Evolutionary conservation across 2,797 vertebrate species (phyloP).

Genomic region (Notoglanidium macrostoma): DNA sequence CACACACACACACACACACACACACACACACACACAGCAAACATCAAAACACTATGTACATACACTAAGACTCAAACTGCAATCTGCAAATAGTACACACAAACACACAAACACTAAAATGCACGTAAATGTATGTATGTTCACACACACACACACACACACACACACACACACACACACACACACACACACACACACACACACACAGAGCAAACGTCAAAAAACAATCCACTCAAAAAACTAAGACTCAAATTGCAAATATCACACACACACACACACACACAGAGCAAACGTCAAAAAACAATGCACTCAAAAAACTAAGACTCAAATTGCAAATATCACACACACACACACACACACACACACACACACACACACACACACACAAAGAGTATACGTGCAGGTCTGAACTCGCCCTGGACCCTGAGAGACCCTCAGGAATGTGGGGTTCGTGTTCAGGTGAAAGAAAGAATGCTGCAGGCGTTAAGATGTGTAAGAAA

Average conservation of each 20-base stretch:
- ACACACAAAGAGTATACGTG: background rate
- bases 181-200: background rate
- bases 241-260: background rate
- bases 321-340: background rate
- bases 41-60: background rate
- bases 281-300: background rate
- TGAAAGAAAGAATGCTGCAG: slow-evolving; percentile 6
- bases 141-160: background rate
- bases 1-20: slow-evolving; percentile 2
- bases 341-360: slow-evolving; percentile 1
- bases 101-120: background rate
- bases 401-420: slow-evolving; percentile 40
- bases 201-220: background rate
- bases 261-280: background rate
- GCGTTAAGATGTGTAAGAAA: slow-evolving; percentile 1
- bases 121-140: background rate
- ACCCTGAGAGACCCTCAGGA: slow-evolving; percentile 31
- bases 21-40: background rate
- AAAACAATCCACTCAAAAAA: background rate
- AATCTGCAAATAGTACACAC: background rate
- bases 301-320: background rate
- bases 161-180: background rate
- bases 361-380: slow-evolving; percentile 17
- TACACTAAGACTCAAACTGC: background rate
- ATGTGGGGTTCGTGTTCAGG: slow-evolving; percentile 27